Base-by-base conservation (phyloP, 23 tunicate genomes). In the Halocynthia aurantium region DNA sequence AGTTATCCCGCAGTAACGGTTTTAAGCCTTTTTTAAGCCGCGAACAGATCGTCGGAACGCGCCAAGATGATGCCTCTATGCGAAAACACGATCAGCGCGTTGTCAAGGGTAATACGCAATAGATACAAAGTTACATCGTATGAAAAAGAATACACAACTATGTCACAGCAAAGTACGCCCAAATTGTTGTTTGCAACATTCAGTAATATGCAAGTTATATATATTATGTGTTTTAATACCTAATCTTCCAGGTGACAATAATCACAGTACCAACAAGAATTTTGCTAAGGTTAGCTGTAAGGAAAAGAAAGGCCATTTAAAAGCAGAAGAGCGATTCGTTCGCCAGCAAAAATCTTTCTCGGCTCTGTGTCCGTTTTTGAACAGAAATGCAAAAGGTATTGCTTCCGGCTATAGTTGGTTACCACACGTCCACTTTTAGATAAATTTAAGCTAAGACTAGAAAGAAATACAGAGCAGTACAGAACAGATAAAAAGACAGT, bases 361-460 rank as follows among this genome's bases (percentile, higher is more conserved):
- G 44, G 44, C 44, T 31, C 4, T 31, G 44, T 31, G 44, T 31
- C 44, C 44, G 2, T 31, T 31, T 0, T 31, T 31, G 44, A 31
- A 31, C 44, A 31, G 44, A 31, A 31, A 31, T 31, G 44, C 44
- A 4, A 31, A 31, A 31, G 44, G 44, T 31, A 31, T 31, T 31
- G 44, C 44, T 31, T 31, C 44, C 44, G 1, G 44, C 44, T 31
- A 31, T 31, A 31, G 1, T 82, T 0, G 93, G 86, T 7, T 87
- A 87, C 62, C 93, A 87, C 58, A 76, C 93, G 20, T 81, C 86
- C 20, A 81, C 72, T 58, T 87, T 87, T 57, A 78, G 93, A 9
- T 87, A 82, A 83, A 55, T 62, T 19, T 15, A 0, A 31, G 44
- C 4, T 1, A 31, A 31, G 44, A 31, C 4, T 31, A 31, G 44